Evolutionary conservation across 2,888 invertebrate species (phyloP), one percentile per base, ranked within the genome.

Genomic region (Drosophila subsilvestris): DNA sequence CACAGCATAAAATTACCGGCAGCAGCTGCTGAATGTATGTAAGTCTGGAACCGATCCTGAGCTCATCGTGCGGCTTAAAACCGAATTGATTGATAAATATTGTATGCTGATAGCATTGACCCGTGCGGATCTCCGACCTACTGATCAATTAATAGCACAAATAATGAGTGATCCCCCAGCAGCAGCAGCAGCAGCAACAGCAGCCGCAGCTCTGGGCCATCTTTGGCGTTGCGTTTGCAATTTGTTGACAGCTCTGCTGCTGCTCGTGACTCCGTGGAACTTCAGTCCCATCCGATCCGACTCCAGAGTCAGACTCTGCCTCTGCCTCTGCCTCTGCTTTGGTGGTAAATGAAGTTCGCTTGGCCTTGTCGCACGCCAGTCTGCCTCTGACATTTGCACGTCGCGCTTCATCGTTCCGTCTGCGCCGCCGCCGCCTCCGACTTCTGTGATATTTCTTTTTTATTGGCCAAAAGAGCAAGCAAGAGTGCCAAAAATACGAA

Each of bases 331-430:
- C 53, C 53, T 68, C 63, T 72, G 63, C 61, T 73, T 68, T 57
- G 76, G 76, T 82, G 88, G 88, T 82, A 89, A 86, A 87, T 87
- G 73, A 82, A 86, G 89, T 87, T 68, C 60, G 67, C 72, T 78
- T 79, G 83, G 80, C 86, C 89, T 87, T 86, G 88, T 76, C 79
- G 77, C 66, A 61, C 75, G 75, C 72, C 90, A 89, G 90, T 89
- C 86, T 75, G 68, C 70, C 76, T 78, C 76, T 67, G 84, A 73
- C 86, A 60, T 78, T 86, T 73, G 84, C 70, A 66, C 75, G 60
- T 58, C 69, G 63, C 67, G 78, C 76, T 83, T 70, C 80, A 51
- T 50, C 63, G 29, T 27, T 60, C 29, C 44, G 43, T 25, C 47
- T 51, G 7, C 32, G 29, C 32, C 63, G 37, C 32, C 63, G 37